Evolutionary conservation across 2,888 invertebrate species (phyloP).

Genomic region (Subacronicta megacephala): DNA sequence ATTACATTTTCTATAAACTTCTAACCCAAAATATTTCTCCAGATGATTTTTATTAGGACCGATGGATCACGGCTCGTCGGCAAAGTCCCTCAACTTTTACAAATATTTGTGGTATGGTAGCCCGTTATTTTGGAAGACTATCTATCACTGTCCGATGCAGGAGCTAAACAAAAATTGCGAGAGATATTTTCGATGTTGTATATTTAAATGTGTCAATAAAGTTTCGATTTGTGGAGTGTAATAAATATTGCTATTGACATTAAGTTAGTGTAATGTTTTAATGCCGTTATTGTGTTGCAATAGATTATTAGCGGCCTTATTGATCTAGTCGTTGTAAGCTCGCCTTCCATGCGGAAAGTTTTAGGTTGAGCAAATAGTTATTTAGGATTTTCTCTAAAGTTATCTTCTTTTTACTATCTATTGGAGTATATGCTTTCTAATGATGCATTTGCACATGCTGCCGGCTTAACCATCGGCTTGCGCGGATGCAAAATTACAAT

Average conservation of each 20-base stretch:
- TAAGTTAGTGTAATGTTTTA: conserved; percentile 18
- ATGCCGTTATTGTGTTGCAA: conserved; percentile 12
- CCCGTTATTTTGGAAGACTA: conserved; percentile 72
- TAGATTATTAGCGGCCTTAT: too few relatives aligned
- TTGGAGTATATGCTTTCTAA: too few relatives aligned
- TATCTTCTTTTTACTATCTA: too few relatives aligned
- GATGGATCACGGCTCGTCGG: conserved; percentile 64
- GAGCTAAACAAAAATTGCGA: conserved; percentile 64
- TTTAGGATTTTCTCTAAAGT: too few relatives aligned
- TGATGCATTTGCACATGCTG: too few relatives aligned
- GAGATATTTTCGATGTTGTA: conserved; percentile 60
- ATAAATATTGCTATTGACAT: conserved; percentile 37
- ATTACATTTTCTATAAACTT: conserved; percentile 39
- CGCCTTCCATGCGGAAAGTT: too few relatives aligned
- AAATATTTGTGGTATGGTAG: conserved; percentile 71
- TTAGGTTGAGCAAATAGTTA: too few relatives aligned
- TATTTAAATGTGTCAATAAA: conserved; percentile 64
- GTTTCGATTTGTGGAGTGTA: conserved; percentile 27
- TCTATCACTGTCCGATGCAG: conserved; percentile 76
- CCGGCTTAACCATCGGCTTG: too few relatives aligned
- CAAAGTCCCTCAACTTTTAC: conserved; percentile 62
- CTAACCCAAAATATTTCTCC: conserved; percentile 14
- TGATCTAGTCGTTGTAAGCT: too few relatives aligned
- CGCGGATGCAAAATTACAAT: too few relatives aligned
- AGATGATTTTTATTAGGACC: conserved; percentile 56